A percentile compares a stretch with the other conserved stretches of the same genome.
Evolutionary conservation across 2,888 invertebrate genomes (phyloP).

Genomic region (Junonia oenone): DNA sequence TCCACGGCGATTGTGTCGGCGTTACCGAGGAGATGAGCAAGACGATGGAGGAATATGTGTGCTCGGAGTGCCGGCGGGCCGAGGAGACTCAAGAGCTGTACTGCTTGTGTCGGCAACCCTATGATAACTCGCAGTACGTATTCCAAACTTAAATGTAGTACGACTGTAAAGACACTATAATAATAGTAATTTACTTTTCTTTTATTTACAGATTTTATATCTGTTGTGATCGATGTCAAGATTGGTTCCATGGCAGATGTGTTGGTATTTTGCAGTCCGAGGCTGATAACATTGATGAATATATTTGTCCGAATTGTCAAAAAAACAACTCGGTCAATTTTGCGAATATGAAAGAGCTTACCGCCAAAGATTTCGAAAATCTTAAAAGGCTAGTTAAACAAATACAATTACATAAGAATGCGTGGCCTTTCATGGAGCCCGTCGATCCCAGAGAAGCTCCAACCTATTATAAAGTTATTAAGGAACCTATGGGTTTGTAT

Average conservation of each 20-base stretch:
- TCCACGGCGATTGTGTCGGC: constrained; percentile 97
- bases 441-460: constrained; percentile 97
- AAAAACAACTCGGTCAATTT: constrained; percentile 92
- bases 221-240: constrained; percentile 98
- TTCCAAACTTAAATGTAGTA: not conserved
- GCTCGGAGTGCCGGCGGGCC: constrained; percentile 91
- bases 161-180: not conserved
- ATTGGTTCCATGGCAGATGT: constrained; percentile 99
- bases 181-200: not conserved
- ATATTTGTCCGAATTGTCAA: constrained; percentile 97
- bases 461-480: constrained; percentile 96
- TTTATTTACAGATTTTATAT: constrained; percentile 93
- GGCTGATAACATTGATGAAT: constrained; percentile 96
- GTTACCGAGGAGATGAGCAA: constrained; percentile 95
- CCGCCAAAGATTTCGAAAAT: constrained; percentile 88
- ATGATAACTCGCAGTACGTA: constrained; percentile 96
- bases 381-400: constrained; percentile 92
- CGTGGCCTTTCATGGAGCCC: constrained; percentile 98
- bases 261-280: constrained; percentile 96
- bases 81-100: constrained; percentile 94
- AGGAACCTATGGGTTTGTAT: constrained; percentile 95
- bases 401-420: constrained; percentile 95
- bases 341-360: constrained; percentile 93
- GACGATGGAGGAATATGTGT: constrained; percentile 93
- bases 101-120: constrained; percentile 97